Percentiles rank a stretch among this genome's conserved stretches.
Evolutionary conservation across 2,888 invertebrate species (phyloP).

Genomic region (Ornithoptera alexandrae): DNA sequence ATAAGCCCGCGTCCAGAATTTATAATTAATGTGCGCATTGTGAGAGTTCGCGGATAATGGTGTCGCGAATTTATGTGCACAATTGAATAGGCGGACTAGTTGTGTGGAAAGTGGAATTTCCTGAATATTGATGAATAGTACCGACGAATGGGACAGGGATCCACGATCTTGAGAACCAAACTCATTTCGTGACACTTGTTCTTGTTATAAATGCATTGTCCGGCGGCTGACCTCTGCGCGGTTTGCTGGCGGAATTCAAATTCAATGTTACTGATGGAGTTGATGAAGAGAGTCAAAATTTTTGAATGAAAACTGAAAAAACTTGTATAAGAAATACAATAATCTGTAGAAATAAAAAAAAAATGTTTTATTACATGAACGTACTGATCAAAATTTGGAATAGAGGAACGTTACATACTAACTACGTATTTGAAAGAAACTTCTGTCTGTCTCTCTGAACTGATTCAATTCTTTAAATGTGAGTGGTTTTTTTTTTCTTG

Average conservation of each 20-base stretch:
- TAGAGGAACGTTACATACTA: too few species aligned
- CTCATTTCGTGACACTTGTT: conserved; percentile 56
- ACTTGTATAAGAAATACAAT: too few species aligned
- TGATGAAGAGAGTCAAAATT: not conserved
- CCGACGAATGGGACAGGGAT: conserved; percentile 32
- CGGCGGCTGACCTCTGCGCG: conserved; percentile 46
- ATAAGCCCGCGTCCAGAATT: conserved; percentile 64
- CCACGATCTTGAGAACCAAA: conserved; percentile 58
- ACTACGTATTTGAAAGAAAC: too few species aligned
- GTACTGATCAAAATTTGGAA: too few species aligned
- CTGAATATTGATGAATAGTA: conserved; percentile 72
- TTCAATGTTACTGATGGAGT: conserved; percentile 28
- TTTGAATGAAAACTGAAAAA: not conserved
- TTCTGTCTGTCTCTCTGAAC: too few species aligned
- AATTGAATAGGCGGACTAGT: conserved; percentile 54
- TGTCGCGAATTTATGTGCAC: conserved; percentile 58
- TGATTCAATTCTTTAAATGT: conserved; percentile 21
- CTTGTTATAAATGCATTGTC: conserved; percentile 59
- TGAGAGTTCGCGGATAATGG: conserved; percentile 67
- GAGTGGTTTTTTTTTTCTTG: not conserved
- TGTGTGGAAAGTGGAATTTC: conserved; percentile 70
- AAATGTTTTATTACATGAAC: too few species aligned
- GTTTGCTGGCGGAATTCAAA: conserved; percentile 27
- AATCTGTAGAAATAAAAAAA: too few species aligned
- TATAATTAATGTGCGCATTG: conserved; percentile 75